phyloP scores from a whole-genome alignment of 1,140 invertebrate genomes.

The Gonioctena quinquepunctata region DNA sequence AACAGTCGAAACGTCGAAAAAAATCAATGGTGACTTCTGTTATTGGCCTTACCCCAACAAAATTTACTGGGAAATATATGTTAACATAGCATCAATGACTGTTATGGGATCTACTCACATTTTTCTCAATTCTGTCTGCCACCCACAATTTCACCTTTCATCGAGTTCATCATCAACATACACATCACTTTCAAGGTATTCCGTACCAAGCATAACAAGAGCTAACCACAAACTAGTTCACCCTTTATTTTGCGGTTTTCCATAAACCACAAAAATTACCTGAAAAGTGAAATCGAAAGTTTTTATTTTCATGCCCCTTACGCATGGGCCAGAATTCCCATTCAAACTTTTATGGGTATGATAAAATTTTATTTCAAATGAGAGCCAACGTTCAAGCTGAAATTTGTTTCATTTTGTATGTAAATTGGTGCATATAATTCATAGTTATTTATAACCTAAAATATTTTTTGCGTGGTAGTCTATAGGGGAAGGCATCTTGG shows the following conservation, averaged over 20 bases:
- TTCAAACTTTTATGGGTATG: conserved; percentile 17
- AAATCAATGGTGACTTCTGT: too few species aligned
- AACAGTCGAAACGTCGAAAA: too few species aligned
- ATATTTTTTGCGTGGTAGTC: conserved; percentile 27
- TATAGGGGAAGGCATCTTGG: conserved; percentile 1
- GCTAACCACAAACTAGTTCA: conserved; percentile 28
- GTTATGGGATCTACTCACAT: too few species aligned
- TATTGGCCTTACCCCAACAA: too few species aligned
- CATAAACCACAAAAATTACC: conserved; percentile 45
- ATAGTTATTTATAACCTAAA: conserved; percentile 36
- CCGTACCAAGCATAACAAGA: neutral
- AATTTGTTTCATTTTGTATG: conserved; percentile 25
- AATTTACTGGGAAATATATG: too few species aligned
- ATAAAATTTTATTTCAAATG: conserved; percentile 31
- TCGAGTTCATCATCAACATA: too few species aligned
- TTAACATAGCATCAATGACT: too few species aligned
- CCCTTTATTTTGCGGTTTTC: conserved; percentile 34
- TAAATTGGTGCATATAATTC: conserved; percentile 22
- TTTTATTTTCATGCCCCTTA: conserved; percentile 6
- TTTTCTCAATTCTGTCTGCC: too few species aligned
- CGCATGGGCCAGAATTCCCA: neutral
- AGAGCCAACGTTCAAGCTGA: conserved; percentile 23
- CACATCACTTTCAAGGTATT: neutral
- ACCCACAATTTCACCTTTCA: too few species aligned
- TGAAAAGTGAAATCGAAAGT: conserved; percentile 49